Base-by-base conservation (phyloP, 2,797 vertebrate genomes). In the Microtus agrestis region DNA sequence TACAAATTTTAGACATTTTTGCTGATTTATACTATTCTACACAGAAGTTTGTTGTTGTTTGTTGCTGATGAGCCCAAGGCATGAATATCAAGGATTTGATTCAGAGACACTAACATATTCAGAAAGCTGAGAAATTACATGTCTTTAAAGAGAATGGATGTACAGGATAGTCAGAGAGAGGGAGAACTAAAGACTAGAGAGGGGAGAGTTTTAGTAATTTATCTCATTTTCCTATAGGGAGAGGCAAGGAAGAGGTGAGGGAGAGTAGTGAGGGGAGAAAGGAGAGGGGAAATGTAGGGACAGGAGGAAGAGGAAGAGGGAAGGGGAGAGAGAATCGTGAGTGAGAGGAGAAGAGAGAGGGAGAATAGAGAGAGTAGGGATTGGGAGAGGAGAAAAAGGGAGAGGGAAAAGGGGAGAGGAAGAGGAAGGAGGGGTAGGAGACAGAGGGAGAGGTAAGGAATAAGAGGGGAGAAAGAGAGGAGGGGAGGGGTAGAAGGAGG, bases 11-110 rank as follows among this genome's bases (percentile, higher is more conserved):
- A 90, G n/a, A 87, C 34, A 56, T 46, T 92, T 90, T 87, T 29
- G 73, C n/a, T 86, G 76, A 78, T 87, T 82, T 74, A 63, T 73
- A 69, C 27, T 51, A 31, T 59, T 92, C 46, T 94, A 87, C 2
- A 84, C 74, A 77, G 43, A 63, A 89, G 78, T 82, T 31, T 82
- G 51, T 34, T 82, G 1, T 56, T 82, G 67, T n/a, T 69, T 81
- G 77, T 84, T 82, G 51, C 25, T 78, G 1, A 56, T 82, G 76
- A 90, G 54, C 12, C 29, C 48, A 46, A 78, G 27, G 46, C 7
- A 81, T 77, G 23, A 76, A 40, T 17, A 87, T 29, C 21, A 27
- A 54, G 56, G 34, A 5, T 10, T 3, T 23, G 73, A 81, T 13
- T 51, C 8, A 81, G 48, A 76, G 21, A 74, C 40, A 67, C 1